A percentile compares a stretch with the other conserved stretches of the same genome.
Conservation (phyloP, 2,113 vertebrate genomes). For the Lycaon pictus region DNA sequence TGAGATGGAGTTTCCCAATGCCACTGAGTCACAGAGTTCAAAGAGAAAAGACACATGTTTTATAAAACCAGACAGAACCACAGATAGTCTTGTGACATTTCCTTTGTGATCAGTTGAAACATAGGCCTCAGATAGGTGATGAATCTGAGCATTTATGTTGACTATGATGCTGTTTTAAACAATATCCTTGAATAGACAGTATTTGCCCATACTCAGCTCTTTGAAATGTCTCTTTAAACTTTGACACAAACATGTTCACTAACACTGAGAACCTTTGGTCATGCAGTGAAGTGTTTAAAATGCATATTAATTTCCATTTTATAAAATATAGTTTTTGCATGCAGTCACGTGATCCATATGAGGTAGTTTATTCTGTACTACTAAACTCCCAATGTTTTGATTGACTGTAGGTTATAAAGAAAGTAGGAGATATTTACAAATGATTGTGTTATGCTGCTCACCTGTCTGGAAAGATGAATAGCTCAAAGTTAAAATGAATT, state of each 20-base stretch:
- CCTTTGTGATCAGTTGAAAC: not conserved
- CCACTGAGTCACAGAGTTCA: not conserved
- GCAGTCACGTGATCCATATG: not conserved
- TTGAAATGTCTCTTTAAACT: not conserved
- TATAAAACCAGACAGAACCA: not conserved
- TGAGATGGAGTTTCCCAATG: not conserved
- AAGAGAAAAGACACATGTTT: not conserved
- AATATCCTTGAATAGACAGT: not conserved
- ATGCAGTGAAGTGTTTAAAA: not conserved
- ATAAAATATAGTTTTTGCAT: not conserved
- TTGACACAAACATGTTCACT: not conserved
- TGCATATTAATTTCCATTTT: not conserved
- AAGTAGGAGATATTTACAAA: not conserved
- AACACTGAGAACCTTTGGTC: not conserved
- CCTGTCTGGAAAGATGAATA: not conserved
- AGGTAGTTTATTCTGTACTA: not conserved
- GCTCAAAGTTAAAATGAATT: slow-evolving; percentile 16
- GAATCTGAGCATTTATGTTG: not conserved
- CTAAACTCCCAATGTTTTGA: not conserved
- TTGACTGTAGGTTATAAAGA: not conserved
- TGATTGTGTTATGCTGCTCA: not conserved
- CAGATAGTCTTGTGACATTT: not conserved
- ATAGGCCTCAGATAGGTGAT: not conserved
- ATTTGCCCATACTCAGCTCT: not conserved
- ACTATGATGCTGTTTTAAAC: not conserved